phyloP scores from a whole-genome alignment of 2,113 vertebrate genomes.

The Spilogale gracilis region DNA sequence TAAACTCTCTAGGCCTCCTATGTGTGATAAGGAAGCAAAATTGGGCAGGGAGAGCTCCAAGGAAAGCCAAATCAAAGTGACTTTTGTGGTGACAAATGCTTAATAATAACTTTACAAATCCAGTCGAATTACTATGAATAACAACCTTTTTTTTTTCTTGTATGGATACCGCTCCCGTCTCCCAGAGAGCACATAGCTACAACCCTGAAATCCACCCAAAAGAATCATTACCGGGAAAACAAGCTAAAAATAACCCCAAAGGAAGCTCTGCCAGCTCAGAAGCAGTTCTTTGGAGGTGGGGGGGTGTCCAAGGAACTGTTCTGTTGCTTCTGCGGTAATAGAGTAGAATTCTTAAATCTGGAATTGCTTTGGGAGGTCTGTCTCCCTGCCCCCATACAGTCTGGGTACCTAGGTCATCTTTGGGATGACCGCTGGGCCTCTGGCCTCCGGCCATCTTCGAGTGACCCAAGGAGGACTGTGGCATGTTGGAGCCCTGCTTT shows the following conservation, averaged over 20 bases:
- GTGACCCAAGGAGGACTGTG: neutral
- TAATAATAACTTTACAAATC: constrained; percentile 84
- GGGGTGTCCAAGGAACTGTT: neutral
- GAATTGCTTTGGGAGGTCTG: neutral
- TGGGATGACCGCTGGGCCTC: neutral
- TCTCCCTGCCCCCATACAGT: neutral
- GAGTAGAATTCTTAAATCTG: neutral
- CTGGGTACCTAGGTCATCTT: neutral
- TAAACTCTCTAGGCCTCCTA: neutral
- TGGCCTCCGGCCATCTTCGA: neutral
- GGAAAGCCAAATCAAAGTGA: constrained; percentile 72
- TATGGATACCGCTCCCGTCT: constrained; percentile 65
- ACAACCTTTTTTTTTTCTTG: constrained; percentile 15
- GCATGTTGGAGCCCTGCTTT: neutral
- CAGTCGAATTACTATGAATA: constrained; percentile 81
- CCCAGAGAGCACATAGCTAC: constrained; percentile 76
- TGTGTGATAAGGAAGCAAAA: constrained; percentile 61
- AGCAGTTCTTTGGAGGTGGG: constrained; percentile 39
- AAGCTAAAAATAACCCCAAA: constrained; percentile 80
- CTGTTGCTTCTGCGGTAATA: neutral
- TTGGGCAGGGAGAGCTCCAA: constrained; percentile 52
- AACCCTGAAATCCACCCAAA: constrained; percentile 81
- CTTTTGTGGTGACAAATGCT: constrained; percentile 80
- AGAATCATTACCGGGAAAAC: constrained; percentile 81
- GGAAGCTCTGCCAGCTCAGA: constrained; percentile 56